These are phyloP conservation scores for Hipposideros larvatus DNA, from an alignment of 2,797 vertebrate genomes.

Conservation along the genomic window DNA sequence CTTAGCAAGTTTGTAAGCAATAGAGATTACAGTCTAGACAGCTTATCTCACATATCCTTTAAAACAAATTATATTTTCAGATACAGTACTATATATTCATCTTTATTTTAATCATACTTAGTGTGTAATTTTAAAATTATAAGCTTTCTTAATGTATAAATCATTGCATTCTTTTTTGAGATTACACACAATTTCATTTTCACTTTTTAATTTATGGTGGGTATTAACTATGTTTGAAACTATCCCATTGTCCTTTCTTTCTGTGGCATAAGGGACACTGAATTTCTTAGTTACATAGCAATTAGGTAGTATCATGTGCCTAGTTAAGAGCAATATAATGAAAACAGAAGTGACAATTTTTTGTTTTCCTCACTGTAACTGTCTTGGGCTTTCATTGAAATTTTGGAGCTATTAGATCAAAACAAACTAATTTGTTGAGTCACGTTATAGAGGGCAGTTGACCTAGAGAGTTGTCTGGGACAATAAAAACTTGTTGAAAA, in stretches of 20 bases:
- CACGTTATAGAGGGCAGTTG: no score
- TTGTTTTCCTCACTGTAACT: neutral
- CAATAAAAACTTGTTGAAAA: constrained; percentile 9
- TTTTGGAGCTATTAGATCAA: neutral
- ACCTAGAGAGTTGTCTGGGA: neutral
- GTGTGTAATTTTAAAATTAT: neutral
- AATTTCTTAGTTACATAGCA: neutral
- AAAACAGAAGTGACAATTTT: neutral
- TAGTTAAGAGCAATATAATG: neutral
- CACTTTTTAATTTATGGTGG: neutral
- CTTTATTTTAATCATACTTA: neutral
- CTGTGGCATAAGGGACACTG: neutral
- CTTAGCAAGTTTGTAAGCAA: neutral
- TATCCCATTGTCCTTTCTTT: neutral
- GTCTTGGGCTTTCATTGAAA: neutral
- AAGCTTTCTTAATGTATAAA: neutral
- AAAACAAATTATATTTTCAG: neutral
- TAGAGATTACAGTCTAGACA: neutral
- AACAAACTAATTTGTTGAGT: neutral
- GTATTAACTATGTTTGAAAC: neutral
- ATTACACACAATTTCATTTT: neutral
- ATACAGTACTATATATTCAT: neutral
- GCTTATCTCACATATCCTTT: neutral
- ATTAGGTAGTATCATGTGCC: neutral
- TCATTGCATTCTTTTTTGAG: neutral